Conservation (phyloP, 2,888 invertebrate genomes). For the Lepidocyrtoides sp. region DNA sequence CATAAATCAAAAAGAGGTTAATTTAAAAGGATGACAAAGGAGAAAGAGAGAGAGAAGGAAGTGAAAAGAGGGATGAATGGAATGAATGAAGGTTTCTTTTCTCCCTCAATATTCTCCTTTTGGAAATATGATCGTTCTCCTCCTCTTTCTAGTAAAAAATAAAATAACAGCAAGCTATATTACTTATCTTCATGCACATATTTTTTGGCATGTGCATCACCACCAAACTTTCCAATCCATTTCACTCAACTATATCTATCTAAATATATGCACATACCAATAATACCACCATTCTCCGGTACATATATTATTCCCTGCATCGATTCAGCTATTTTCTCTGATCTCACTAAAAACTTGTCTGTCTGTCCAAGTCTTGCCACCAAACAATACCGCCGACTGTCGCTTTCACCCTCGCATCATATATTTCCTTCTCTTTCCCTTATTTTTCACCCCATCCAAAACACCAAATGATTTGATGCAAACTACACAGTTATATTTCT, state of each 20-base stretch:
- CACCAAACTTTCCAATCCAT: background rate
- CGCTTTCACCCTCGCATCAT: background rate
- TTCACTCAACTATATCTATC: too few relatives aligned
- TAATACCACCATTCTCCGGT: background rate
- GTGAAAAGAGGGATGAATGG: too few relatives aligned
- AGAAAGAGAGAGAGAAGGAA: background rate
- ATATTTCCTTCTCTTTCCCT: background rate
- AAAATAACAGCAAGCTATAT: background rate
- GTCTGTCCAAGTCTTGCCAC: background rate
- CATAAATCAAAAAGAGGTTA: constrained; percentile 76
- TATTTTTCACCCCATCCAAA: constrained; percentile 10
- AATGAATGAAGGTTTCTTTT: background rate
- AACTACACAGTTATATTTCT: constrained; percentile 55
- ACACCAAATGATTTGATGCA: background rate
- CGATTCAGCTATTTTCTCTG: constrained; percentile 24
- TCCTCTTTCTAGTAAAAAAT: background rate
- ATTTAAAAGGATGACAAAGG: constrained; percentile 69
- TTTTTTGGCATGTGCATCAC: background rate
- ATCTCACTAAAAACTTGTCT: too few relatives aligned
- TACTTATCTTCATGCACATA: background rate
- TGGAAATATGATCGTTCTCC: constrained; percentile 11
- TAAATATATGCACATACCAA: too few relatives aligned
- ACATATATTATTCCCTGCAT: background rate
- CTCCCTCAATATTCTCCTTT: background rate
- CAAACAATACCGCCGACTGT: background rate